Evolutionary conservation across 2,113 vertebrate species (phyloP).

Genomic region (Scomber scombrus): DNA sequence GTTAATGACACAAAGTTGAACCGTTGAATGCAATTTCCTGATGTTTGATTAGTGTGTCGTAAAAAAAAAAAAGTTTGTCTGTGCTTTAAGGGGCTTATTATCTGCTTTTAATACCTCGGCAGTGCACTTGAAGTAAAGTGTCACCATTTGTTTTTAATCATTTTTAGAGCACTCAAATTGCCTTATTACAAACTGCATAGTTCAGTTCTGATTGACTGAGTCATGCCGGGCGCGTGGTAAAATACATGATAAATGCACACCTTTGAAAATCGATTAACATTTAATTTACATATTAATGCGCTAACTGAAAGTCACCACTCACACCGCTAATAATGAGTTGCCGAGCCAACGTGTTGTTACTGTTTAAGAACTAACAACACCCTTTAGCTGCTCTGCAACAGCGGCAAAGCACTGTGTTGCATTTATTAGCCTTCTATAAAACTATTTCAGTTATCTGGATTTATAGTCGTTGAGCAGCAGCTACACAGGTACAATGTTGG

Average conservation of each 20-base stretch:
- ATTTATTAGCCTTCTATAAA: conserved; percentile 43
- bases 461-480: conserved; percentile 9
- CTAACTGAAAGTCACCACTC: conserved; percentile 44
- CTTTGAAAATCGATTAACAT: conserved; percentile 68
- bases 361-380: conserved; percentile 39
- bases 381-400: conserved; percentile 22
- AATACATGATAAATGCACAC: conserved; percentile 59
- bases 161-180: conserved; percentile 43
- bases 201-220: conserved; percentile 50
- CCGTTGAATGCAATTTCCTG: conserved; percentile 18
- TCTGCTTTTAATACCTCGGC: conserved; percentile 33
- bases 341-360: conserved; percentile 26
- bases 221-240: conserved; percentile 49
- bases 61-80: conserved; percentile 23
- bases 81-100: conserved; percentile 45
- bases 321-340: conserved; percentile 41
- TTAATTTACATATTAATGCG: conserved; percentile 75
- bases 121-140: conserved; percentile 55
- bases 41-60: conserved; percentile 35
- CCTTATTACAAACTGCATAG: conserved; percentile 37
- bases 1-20: conserved; percentile 39
- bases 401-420: conserved; percentile 11
- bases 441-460: conserved; percentile 27
- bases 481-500: neutral
- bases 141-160: conserved; percentile 66